phyloP scores from a whole-genome alignment of 2,797 vertebrate species.

The Macrochelys suwanniensis region DNA sequence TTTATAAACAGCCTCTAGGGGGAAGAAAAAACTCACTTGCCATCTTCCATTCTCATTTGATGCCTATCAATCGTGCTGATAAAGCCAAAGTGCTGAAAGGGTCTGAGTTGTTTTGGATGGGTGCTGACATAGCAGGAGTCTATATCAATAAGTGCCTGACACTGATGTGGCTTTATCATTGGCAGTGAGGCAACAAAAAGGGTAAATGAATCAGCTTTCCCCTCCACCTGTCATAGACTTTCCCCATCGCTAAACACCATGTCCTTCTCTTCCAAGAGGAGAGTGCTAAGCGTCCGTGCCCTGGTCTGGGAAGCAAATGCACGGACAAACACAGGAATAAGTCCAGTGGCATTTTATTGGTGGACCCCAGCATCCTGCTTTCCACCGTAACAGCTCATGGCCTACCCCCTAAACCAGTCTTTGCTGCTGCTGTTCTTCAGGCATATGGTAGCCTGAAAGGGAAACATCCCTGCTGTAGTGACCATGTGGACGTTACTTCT shows the following conservation, averaged over 20 bases:
- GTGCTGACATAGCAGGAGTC: not conserved
- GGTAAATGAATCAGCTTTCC: slow-evolving; percentile 53
- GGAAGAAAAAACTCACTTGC: not conserved
- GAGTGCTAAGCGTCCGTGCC: rapidly evolving
- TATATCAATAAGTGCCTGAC: not conserved
- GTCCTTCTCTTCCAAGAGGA: not conserved
- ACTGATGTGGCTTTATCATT: slow-evolving; percentile 53
- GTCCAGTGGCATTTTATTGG: not conserved
- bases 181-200: slow-evolving; percentile 29
- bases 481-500: not conserved
- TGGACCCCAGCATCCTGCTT: not conserved
- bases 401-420: not conserved
- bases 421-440: not conserved
- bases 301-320: rapidly evolving
- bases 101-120: not conserved
- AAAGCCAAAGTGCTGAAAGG: slow-evolving; percentile 35
- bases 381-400: not conserved
- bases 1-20: not conserved
- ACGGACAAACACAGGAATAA: not conserved
- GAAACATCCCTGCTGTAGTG: not conserved
- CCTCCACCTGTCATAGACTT: slow-evolving; percentile 36
- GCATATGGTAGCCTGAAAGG: not conserved
- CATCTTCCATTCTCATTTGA: slow-evolving; percentile 34
- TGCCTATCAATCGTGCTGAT: slow-evolving; percentile 33
- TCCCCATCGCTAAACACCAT: not conserved